These are phyloP conservation scores for Melanogrammus aeglefinus DNA, from an alignment of 2,797 vertebrate species.

Conservation along the genomic window DNA sequence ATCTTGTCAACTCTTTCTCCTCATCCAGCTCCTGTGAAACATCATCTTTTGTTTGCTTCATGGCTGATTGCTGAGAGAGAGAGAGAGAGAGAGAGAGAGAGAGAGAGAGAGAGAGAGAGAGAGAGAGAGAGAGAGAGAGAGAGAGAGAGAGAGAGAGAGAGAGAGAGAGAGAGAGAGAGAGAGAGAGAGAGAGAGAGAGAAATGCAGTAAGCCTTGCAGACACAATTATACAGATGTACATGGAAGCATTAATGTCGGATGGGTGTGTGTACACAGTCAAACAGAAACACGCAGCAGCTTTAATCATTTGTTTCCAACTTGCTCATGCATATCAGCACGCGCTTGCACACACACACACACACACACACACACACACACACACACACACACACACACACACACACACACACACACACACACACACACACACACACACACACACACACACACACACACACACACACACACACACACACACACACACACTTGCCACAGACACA, in stretches of 20 bases:
- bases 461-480: constrained; percentile 1
- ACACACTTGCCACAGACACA: background rate
- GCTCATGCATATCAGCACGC: background rate
- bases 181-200: background rate
- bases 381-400: too few relatives aligned
- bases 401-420: too few relatives aligned
- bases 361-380: too few relatives aligned
- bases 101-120: background rate
- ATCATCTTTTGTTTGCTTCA: constrained; percentile 18
- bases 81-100: background rate
- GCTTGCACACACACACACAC: too few relatives aligned
- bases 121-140: background rate
- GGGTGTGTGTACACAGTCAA: background rate
- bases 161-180: background rate
- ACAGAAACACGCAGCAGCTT: background rate
- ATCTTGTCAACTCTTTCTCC: constrained; percentile 44
- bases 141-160: background rate
- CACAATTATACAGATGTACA: background rate
- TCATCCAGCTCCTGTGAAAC: constrained; percentile 56
- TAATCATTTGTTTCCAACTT: background rate
- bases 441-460: background rate
- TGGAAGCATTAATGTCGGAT: background rate
- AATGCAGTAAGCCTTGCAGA: background rate
- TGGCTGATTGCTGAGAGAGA: background rate
- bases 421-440: too few relatives aligned